Base-by-base conservation (phyloP, 1,140 invertebrate genomes). In the Ectropis grisescens region DNA sequence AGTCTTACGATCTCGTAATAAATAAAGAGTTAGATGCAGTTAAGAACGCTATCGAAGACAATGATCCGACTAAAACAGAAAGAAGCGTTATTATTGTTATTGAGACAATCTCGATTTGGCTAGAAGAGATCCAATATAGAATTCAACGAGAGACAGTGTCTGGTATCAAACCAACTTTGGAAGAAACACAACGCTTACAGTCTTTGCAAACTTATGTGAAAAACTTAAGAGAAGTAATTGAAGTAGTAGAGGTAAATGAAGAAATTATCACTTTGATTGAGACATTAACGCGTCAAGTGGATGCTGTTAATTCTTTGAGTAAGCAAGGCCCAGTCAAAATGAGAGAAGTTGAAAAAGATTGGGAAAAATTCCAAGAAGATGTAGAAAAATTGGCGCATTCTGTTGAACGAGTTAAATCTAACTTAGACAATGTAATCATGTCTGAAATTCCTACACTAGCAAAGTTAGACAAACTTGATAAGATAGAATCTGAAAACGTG, bases 101-200 rank as follows among this genome's bases (percentile, higher is more conserved):
- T 13, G 89, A 93, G 65, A 91, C 87, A 0, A 89, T 95, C 3
- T 91, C 90, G 0, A 88, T 87, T 11, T 93, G 91, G 91, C 59
- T 95, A 22, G 91, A 94, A 78, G 92, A 88, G 12, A 91, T 94
- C 42, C 91, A 93, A 67, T 93, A 92, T 45, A 87, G 88, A 54
- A 89, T 93, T 5, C 89, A 90, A 39, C 37, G 53, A 58, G 45
- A 83, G 62, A 55, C 67, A 29, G 28, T 64, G 19, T 13, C 55
- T 37, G 26, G 67, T 41, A 22, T 45, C 37, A 61, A 53, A 41
- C 14, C 52, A 15, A 43, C 27, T 7, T 4, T 19, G 13, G 43
- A 76, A 40, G 59, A 79, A 43, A 54, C 40, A 40, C 58, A 66
- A 41, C 55, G 65, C 11, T 35, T 81, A 3, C 59, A 60, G 30